Conservation (phyloP, 1,140 invertebrate species). For the Drosophila lacteicornis region DNA sequence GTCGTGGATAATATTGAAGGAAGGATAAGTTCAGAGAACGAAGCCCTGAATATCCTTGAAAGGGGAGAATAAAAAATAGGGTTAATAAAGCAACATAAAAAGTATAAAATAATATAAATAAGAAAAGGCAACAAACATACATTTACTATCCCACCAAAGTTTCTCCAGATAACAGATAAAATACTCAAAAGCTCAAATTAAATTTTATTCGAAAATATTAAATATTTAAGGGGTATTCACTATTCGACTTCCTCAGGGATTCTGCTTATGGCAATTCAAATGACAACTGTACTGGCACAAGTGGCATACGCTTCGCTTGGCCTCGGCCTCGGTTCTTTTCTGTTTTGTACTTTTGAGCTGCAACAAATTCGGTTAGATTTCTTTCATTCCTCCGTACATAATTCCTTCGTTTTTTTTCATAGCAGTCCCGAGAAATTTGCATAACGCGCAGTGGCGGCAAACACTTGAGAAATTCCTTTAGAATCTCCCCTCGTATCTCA, state of each 20-base stretch:
- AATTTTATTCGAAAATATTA: neutral
- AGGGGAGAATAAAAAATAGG: too few relatives aligned
- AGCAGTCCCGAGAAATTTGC: conserved; percentile 56
- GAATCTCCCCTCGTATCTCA: conserved; percentile 50
- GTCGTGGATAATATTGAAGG: conserved; percentile 58
- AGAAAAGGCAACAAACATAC: rapidly evolving
- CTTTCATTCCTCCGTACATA: conserved; percentile 29
- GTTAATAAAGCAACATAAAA: neutral
- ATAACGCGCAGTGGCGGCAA: conserved; percentile 63
- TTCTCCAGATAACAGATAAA: neutral
- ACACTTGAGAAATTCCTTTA: conserved; percentile 69
- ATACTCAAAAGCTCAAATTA: neutral
- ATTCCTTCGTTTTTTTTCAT: conserved; percentile 20
- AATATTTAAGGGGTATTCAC: conserved; percentile 1
- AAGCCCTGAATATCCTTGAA: conserved; percentile 13
- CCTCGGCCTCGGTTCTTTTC: conserved; percentile 21
- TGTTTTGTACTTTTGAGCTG: conserved; percentile 60
- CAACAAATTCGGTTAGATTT: conserved; percentile 66
- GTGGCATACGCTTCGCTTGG: conserved; percentile 49
- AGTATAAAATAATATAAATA: neutral
- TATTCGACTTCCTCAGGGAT: neutral
- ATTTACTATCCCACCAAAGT: neutral
- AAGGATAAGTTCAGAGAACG: conserved; percentile 3
- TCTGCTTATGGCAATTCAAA: conserved; percentile 55
- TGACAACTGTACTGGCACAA: conserved; percentile 75